Evolutionary conservation across 2,797 vertebrate genomes (phyloP).

Genomic region (Danio aesculapii): DNA sequence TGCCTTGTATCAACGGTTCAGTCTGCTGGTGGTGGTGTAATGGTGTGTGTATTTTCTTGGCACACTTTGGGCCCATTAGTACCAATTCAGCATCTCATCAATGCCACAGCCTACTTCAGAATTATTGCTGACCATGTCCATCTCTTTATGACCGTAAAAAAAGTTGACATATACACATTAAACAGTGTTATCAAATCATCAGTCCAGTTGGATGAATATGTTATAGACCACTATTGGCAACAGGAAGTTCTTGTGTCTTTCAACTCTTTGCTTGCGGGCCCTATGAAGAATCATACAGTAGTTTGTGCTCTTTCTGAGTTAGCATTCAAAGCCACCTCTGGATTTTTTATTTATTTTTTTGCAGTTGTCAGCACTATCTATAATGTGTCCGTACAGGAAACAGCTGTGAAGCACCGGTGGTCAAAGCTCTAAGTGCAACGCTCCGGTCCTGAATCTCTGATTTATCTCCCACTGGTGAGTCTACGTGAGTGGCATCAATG

Average conservation of each 20-base stretch:
- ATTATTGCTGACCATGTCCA: no score
- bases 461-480: background rate
- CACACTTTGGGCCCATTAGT: no score
- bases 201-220: background rate
- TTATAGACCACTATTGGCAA: no score
- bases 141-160: no score
- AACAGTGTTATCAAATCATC: background rate
- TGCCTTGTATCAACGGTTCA: no score
- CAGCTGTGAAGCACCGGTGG: conserved; percentile 27
- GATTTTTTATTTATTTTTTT: background rate
- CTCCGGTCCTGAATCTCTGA: conserved; percentile 16
- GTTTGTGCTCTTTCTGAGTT: background rate
- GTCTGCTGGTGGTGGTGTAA: no score
- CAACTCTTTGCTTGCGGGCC: background rate
- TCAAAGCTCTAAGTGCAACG: conserved; percentile 26
- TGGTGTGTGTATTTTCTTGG: no score
- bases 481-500: conserved; percentile 11
- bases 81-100: no score
- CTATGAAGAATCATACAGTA: background rate
- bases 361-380: background rate
- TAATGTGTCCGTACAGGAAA: conserved; percentile 22
- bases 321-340: background rate
- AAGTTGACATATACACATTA: background rate
- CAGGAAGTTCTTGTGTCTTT: background rate
- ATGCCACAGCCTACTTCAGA: no score